Evolutionary conservation across 1,140 invertebrate species (phyloP), one percentile per base, ranked within the genome.

Genomic region (Trichomalopsis sarcophagae): DNA sequence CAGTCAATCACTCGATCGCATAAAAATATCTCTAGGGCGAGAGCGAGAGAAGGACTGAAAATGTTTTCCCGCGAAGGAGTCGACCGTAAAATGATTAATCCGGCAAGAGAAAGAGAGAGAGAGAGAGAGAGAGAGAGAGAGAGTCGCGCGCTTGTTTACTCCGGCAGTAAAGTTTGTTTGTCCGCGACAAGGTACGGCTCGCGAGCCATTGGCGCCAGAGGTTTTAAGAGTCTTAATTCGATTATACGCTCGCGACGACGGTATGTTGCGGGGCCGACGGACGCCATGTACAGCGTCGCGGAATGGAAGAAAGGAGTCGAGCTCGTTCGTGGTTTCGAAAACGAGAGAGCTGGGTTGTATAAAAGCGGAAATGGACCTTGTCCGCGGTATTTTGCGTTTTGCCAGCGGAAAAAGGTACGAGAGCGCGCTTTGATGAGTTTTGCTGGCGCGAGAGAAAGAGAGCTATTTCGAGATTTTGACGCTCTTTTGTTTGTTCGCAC

Each of bases 51-150:
- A 36, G 11, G 40, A 40, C 79, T 47, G 62, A 23, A 44, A 81
- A 73, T 71, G 40, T 73, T 73, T 73, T 44, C 27, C 23, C 23
- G 68, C 68, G 27, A 86, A 27, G 81, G 85, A 87, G 85, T 88
- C 86, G 87, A 87, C 89, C 89, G 87, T 90, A 89, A 89, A 90
- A 89, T 89, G 89, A 90, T 90, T 90, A 90, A 90, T 90, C 87
- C 86, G 86, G 89, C 23, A 36, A 86, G 85, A 89, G 40, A 86
- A 85, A 89, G 86, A 90, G 87, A 47, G 44, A 33, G 33, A 33
- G 33, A 33, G 33, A 33, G 33, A 33, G 33, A 2, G 33, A 33
- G 33, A 2, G 33, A 33, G 33, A 33, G 47, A 4, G 55, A 21
- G 55, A 62, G 55, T 62, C 55, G 17, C 40, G 71, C 76, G 85